Percentiles rank a stretch among this genome's conserved stretches.
phyloP scores from a whole-genome alignment of 2,888 invertebrate species.

The Cephalotes varians region DNA sequence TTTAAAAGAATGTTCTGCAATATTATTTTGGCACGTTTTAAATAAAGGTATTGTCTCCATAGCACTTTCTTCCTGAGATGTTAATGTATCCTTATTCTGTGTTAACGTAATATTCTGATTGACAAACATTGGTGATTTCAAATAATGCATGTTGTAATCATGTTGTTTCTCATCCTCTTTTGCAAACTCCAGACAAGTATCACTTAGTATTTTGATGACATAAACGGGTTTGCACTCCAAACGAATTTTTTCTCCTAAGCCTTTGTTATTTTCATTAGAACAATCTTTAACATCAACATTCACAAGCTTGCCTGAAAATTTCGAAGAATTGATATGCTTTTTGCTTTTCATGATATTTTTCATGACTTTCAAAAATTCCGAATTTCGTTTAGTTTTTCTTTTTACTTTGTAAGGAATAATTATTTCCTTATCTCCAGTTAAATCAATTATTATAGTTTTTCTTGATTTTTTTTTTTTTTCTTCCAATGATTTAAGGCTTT shows the following conservation, averaged over 20 bases:
- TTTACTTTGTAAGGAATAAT: slow-evolving; percentile 43
- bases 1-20: slow-evolving; percentile 60
- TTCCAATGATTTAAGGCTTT: slow-evolving; percentile 53
- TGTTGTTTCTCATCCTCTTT: slow-evolving; percentile 58
- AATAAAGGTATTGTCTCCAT: slow-evolving; percentile 50
- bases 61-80: slow-evolving; percentile 53
- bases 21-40: slow-evolving; percentile 64
- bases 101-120: slow-evolving; percentile 51
- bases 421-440: slow-evolving; percentile 72
- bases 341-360: slow-evolving; percentile 62
- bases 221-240: slow-evolving; percentile 63
- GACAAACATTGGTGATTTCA: slow-evolving; percentile 51
- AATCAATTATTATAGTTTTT: slow-evolving; percentile 76
- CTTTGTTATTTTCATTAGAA: slow-evolving; percentile 44
- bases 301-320: slow-evolving; percentile 49
- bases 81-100: slow-evolving; percentile 58
- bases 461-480: slow-evolving; percentile 65
- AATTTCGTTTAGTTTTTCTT: slow-evolving; percentile 63
- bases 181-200: slow-evolving; percentile 48
- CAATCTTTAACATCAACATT: slow-evolving; percentile 72
- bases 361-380: slow-evolving; percentile 70
- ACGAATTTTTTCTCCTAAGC: slow-evolving; percentile 25
- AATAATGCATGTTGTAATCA: slow-evolving; percentile 37
- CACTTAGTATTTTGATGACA: slow-evolving; percentile 64
- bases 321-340: slow-evolving; percentile 40